Evolutionary conservation across 64 coral and sea anemone species (phyloP), one percentile per base, ranked within the genome.

Genomic region (Trachythela sp.): DNA sequence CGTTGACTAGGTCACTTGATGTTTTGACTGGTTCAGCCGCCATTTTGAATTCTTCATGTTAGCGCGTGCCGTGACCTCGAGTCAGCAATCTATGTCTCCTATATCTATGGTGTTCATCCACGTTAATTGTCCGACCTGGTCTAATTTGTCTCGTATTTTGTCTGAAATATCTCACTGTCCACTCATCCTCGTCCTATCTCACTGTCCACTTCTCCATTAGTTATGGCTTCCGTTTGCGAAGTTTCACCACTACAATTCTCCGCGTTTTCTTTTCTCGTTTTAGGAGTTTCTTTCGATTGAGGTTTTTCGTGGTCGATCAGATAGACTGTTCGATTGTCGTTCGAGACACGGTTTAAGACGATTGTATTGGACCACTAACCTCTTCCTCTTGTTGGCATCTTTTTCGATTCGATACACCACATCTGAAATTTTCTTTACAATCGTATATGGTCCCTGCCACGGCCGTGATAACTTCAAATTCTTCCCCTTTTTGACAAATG

Each of bases 401-500:
- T 70, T 70, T 32, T n/a, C 9, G 64, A 70, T 70, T 8, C 64
- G 64, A 70, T 70, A 70, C 10, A 70, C 64, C 64, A 70, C 64
- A 22, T 70, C 64, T 70, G 64, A 70, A 0, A 70, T 22, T 70
- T 70, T 70, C 64, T 70, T 70, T 32, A 70, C 8, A 70, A 70
- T 70, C 64, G 64, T 70, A 70, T 70, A 70, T 32, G 64, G 64
- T 22, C 64, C 64, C 22, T 70, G 64, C 64, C 64, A 70, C 64
- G 64, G 0, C 64, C 64, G 64, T 32, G 64, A 0, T 70, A 70
- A 70, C 64, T 70, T 70, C 0, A 70, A 70, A 22, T 70, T 70
- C 64, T 70, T 70, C 64, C 64, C 64, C 24, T 70, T 70, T 22
- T 9, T n/a, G 6, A 70, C 64, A 0, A 17, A 14, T 70, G 64